Evolutionary conservation across 2,113 vertebrate genomes (phyloP), one percentile per base, ranked within the genome.

Genomic region (Pan paniscus): DNA sequence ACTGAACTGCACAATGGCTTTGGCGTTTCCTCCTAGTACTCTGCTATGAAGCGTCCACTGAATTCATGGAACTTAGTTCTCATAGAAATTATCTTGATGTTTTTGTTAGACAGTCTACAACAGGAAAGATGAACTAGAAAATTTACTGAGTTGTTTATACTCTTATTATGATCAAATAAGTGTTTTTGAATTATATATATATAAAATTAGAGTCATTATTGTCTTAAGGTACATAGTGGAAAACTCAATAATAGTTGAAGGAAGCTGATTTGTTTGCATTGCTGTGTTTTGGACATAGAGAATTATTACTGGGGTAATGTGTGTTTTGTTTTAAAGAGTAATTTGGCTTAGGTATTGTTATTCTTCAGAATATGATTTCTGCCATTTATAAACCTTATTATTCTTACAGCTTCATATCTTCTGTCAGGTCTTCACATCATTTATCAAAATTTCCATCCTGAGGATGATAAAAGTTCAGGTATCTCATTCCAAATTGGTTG

Each of bases 81-180:
- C 14, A 43, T 25, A 70, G 50, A 93, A 90, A 30, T 95, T 59
- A 57, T 25, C 35, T 22, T 55, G n/a, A 50, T 55, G 10, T 81
- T 96, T 96, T 70, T 83, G 55, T 85, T 91, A 90, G 72, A 30
- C 40, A 55, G n/a, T 48, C 30, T 50, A 61, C n/a, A 92, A 72
- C 5, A 80, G 52, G 55, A 91, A 95, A 73, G 55, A 16, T 64
- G 52, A 79, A 75, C 91, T 80, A 94, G 89, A 90, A 96, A 85
- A 80, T 68, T 85, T 55, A 43, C 17, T 48, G 57, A 92, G 73
- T 76, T 61, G 2, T 92, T 40, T 81, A 38, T 64, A 9, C 11
- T 94, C 27, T 79, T 68, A 38, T 9, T 76, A 22, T 90, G 75
- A 78, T 57, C 70, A 35, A 50, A 68, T 86, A 67, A 48, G 30